Conservation (phyloP, 2,888 invertebrate genomes). For the Congeria kusceri region DNA sequence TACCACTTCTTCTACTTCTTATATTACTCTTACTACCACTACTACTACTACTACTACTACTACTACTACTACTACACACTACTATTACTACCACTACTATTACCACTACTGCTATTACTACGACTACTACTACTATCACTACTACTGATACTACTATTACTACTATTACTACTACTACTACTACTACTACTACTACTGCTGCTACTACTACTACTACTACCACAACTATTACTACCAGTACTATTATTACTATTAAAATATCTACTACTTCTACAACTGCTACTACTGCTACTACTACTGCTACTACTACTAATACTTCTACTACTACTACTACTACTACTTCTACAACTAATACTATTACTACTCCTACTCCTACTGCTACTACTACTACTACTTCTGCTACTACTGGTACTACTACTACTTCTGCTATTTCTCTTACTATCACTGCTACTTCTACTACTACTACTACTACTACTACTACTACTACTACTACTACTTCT, state of each 20-base stretch:
- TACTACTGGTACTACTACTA: conserved; percentile 34
- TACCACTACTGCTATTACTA: conserved; percentile 4
- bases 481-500: conserved; percentile 15
- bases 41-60: conserved; percentile 4
- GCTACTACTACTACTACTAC: neutral
- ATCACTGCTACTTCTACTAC: conserved; percentile 9
- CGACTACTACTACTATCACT: too few relatives aligned
- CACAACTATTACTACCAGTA: too few relatives aligned
- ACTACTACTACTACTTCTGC: conserved; percentile 29
- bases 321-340: conserved; percentile 38
- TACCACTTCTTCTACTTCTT: too few relatives aligned
- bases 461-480: conserved; percentile 18
- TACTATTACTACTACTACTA: neutral
- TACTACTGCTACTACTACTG: too few relatives aligned
- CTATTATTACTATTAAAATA: too few relatives aligned
- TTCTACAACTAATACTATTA: too few relatives aligned
- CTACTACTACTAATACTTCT: neutral
- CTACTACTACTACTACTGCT: conserved; percentile 3
- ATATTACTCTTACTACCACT: too few relatives aligned
- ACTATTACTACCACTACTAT: conserved; percentile 3
- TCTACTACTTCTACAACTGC: too few relatives aligned
- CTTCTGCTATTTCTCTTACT: neutral
- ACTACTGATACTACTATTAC: too few relatives aligned
- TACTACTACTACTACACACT: neutral
- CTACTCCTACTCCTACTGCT: conserved; percentile 12